phyloP scores from a whole-genome alignment of 2,113 vertebrate genomes.

The Choloepus hoffmanni region DNA sequence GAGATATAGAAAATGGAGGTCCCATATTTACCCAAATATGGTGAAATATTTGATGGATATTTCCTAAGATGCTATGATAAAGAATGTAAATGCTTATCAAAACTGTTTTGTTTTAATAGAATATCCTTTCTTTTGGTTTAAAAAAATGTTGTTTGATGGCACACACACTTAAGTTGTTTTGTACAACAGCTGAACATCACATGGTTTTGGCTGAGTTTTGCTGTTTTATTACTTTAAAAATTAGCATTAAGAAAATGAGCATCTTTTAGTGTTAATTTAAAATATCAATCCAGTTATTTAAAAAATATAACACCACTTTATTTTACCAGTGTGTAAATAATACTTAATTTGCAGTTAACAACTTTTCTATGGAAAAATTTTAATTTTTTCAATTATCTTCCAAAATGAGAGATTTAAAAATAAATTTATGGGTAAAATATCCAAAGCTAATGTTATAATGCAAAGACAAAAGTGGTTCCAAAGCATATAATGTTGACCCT shows the following conservation, averaged over 20 bases:
- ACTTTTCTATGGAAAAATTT: background rate
- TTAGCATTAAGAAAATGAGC: background rate
- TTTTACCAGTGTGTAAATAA: background rate
- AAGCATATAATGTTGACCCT: background rate
- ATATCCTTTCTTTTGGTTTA: background rate
- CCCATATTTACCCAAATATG: background rate
- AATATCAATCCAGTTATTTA: background rate
- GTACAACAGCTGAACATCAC: background rate
- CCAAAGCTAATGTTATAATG: background rate
- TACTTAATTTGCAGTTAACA: background rate
- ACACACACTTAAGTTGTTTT: background rate
- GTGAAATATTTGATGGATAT: background rate
- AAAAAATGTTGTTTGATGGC: background rate
- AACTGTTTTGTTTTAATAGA: background rate
- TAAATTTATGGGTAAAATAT: background rate
- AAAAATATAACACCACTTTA: background rate
- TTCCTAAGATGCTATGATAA: background rate
- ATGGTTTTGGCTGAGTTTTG: background rate
- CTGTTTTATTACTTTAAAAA: conserved; percentile 33
- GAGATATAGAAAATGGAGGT: background rate
- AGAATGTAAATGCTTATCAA: background rate
- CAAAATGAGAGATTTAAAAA: background rate
- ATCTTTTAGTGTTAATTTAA: background rate
- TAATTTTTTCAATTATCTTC: background rate
- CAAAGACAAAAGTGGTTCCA: background rate